Base-by-base conservation (phyloP, 2,888 invertebrate genomes). In the Pycnomerus fuliginosus region DNA sequence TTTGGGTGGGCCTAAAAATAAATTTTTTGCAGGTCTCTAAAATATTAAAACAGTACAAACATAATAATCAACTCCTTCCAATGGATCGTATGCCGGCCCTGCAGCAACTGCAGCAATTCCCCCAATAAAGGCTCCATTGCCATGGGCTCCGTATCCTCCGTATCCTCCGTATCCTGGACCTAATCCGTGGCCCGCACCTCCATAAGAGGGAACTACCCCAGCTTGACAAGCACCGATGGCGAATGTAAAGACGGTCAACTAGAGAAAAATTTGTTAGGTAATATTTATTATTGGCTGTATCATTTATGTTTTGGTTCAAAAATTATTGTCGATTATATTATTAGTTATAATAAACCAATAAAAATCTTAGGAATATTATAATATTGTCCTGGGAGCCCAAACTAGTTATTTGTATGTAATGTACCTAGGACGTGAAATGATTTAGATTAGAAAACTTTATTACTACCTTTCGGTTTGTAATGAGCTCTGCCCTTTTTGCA, bases 1-100 rank as follows among this genome's bases (percentile, higher is more conserved):
- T 76, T 77, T 2, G 78, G 77, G 43, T 76, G 68, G 1, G 77
- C 70, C 78, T 78, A 31, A 16, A 47, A 36, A 17, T 14, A 14
- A 5, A 4, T 24, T 23, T 25, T 11, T 27, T 36, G 3, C 20
- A 20, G 20, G 8, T 8, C 3, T 35, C 14, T 35, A 1, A 12
- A 24, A 14, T 13, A 20, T 20, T 5, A 10, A 22, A 31, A 15
- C n/a, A 11, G 8, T 14, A 15, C 1, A 44, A 53, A 56, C 56
- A 29, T 56, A 56, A 39, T 53, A 50, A 32, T 56, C 56, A 27
- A 47, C 46, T 27, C 45, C 53, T 35, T 29, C 44, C 17, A 42
- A 39, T 1, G 48, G 43, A 24, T 48, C 48, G 23, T 42, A 33
- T 10, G 41, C 41, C 4, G 31, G n/a, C 7, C 28, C 20, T 13